These are phyloP conservation scores for Tribolium castaneum DNA, from an alignment of 1,140 invertebrate genomes.

Conservation along the genomic window DNA sequence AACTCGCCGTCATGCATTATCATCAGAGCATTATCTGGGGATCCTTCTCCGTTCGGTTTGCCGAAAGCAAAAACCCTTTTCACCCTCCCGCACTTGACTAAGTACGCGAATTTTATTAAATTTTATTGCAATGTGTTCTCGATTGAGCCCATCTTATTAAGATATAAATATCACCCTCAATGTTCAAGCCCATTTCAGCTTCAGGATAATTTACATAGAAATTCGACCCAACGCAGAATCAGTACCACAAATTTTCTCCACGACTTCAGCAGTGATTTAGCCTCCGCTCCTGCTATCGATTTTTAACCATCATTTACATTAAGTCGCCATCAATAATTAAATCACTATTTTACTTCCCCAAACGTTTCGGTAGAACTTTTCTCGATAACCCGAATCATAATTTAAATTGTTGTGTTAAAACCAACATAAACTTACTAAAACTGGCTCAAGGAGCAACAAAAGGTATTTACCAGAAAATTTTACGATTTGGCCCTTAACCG, in stretches of 20 bases:
- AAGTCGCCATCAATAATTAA: slow-evolving; percentile 14
- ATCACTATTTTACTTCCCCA: neutral
- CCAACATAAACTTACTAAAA: neutral
- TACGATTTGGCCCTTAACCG: slow-evolving; percentile 34
- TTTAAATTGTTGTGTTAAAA: slow-evolving; percentile 24
- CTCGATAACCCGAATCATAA: neutral
- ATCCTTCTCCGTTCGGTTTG: slow-evolving; percentile 32
- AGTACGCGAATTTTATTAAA: slow-evolving; percentile 43
- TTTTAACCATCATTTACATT: slow-evolving; percentile 39
- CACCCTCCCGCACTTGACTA: slow-evolving; percentile 27
- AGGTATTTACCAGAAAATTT: slow-evolving; percentile 34
- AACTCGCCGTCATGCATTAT: slow-evolving; percentile 44
- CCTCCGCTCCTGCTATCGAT: slow-evolving; percentile 22
- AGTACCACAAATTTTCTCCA: slow-evolving; percentile 42
- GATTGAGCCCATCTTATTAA: slow-evolving; percentile 43
- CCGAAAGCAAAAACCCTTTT: slow-evolving; percentile 37
- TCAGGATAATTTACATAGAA: slow-evolving; percentile 43
- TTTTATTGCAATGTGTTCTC: slow-evolving; percentile 36
- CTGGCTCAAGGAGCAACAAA: slow-evolving; percentile 11
- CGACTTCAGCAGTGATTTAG: slow-evolving; percentile 42
- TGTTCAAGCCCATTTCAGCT: slow-evolving; percentile 42
- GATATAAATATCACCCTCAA: slow-evolving; percentile 43
- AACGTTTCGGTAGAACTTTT: neutral
- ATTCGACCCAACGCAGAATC: slow-evolving; percentile 39
- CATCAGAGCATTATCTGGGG: slow-evolving; percentile 37